Conservation (phyloP, 2,113 vertebrate species). For the Numida meleagris region DNA sequence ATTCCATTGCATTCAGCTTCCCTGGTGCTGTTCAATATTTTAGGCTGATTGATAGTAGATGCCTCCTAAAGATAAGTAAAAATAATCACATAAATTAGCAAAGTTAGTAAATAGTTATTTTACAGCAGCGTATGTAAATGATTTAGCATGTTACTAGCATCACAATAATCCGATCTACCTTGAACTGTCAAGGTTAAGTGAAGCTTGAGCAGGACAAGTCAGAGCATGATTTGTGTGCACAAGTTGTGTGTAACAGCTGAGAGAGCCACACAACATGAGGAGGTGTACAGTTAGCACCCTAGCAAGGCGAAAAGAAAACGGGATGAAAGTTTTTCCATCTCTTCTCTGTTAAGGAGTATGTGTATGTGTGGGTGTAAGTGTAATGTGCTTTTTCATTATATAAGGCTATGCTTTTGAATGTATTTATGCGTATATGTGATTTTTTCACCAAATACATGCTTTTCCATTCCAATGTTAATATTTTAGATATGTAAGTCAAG, state of each 20-base stretch:
- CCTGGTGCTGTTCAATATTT: conserved; percentile 65
- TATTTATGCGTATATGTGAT: neutral
- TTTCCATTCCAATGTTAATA: conserved; percentile 20
- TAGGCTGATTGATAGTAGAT: conserved; percentile 77
- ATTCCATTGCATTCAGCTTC: conserved; percentile 67
- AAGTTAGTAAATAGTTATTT: neutral
- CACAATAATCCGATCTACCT: neutral
- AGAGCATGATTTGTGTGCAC: neutral
- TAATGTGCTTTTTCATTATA: conserved; percentile 4
- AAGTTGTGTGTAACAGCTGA: neutral
- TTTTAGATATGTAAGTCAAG: conserved; percentile 63
- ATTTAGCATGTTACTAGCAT: neutral
- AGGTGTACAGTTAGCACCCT: neutral
- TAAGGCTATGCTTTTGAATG: neutral
- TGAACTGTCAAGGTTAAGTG: neutral
- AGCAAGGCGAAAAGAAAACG: neutral
- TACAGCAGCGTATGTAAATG: neutral
- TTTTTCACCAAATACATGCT: neutral
- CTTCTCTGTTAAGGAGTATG: neutral
- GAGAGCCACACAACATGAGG: neutral
- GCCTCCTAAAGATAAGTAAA: conserved; percentile 76
- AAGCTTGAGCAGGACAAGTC: neutral
- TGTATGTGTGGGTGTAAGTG: neutral
- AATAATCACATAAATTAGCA: conserved; percentile 21
- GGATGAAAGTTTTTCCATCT: neutral